A percentile compares a stretch with the other conserved stretches of the same genome.
Conservation (phyloP, 2,113 vertebrate species). For the Leiothrix lutea region DNA sequence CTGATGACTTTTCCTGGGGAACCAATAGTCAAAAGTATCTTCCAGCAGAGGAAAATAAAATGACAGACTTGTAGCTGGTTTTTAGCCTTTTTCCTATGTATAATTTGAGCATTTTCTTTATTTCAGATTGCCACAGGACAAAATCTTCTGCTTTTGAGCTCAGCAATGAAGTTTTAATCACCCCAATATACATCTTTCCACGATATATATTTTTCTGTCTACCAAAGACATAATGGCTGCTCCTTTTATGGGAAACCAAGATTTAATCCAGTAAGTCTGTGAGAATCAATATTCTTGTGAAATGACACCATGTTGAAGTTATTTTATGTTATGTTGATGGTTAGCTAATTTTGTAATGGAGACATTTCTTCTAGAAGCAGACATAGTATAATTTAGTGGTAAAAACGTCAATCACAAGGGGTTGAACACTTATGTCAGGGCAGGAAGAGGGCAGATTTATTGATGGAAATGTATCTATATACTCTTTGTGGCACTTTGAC, state of each 20-base stretch:
- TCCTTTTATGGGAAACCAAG: slow-evolving; percentile 88
- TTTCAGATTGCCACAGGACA: slow-evolving; percentile 36
- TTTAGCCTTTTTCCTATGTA: slow-evolving; percentile 11
- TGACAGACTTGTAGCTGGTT: slow-evolving; percentile 8
- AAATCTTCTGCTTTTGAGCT: slow-evolving; percentile 37
- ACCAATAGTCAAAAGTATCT: slow-evolving; percentile 29
- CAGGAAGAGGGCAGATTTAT: slow-evolving; percentile 89
- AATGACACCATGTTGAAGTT: slow-evolving; percentile 88
- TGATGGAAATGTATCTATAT: slow-evolving; percentile 90
- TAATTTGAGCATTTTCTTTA: slow-evolving; percentile 32
- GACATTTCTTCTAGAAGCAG: slow-evolving; percentile 85
- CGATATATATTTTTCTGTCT: slow-evolving; percentile 77
- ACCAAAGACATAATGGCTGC: slow-evolving; percentile 77
- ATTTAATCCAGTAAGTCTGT: slow-evolving; percentile 84
- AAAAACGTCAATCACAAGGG: slow-evolving; percentile 89
- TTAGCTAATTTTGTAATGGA: slow-evolving; percentile 92
- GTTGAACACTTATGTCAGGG: slow-evolving; percentile 82
- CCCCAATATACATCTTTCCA: slow-evolving; percentile 70
- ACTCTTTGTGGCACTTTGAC: slow-evolving; percentile 84
- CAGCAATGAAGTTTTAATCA: slow-evolving; percentile 72
- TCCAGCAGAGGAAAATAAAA: slow-evolving; percentile 61
- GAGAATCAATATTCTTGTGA: slow-evolving; percentile 90
- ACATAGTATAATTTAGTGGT: slow-evolving; percentile 88
- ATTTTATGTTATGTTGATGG: slow-evolving; percentile 91
- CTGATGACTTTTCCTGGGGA: neutral